Conservation (phyloP, 2,797 vertebrate species). For the Pelobates cultripes region DNA sequence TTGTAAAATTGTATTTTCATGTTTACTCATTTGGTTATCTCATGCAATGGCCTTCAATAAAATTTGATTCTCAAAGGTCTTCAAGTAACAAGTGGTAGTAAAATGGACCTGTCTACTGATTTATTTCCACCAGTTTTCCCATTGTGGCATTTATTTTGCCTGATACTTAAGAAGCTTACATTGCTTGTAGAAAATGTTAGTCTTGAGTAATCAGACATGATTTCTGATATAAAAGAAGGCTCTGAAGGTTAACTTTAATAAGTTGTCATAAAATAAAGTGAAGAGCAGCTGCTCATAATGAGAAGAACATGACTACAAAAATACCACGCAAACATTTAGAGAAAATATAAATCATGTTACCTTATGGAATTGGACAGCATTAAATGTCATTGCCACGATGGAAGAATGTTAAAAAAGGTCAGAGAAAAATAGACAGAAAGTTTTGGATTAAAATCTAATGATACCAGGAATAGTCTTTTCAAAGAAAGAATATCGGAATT, state of each 20-base stretch:
- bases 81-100: neutral
- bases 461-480: neutral
- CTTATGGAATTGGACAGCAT: conserved; percentile 13
- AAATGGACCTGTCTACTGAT: neutral
- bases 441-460: neutral
- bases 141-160: neutral
- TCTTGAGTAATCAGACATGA: conserved; percentile 8
- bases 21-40: neutral
- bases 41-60: conserved; percentile 10
- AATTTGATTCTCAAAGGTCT: neutral
- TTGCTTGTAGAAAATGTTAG: neutral
- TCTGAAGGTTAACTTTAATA: conserved; percentile 12
- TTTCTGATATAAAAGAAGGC: neutral
- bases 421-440: neutral
- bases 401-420: conserved; percentile 9
- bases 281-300: conserved; percentile 10
- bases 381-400: conserved; percentile 8
- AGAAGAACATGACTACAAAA: neutral
- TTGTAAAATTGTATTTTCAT: neutral
- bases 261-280: conserved; percentile 25
- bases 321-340: conserved; percentile 6
- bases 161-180: neutral
- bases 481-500: neutral
- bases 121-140: neutral
- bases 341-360: conserved; percentile 24